Evolutionary conservation across 2,113 vertebrate species (phyloP).

Genomic region (Neoarius graeffei): DNA sequence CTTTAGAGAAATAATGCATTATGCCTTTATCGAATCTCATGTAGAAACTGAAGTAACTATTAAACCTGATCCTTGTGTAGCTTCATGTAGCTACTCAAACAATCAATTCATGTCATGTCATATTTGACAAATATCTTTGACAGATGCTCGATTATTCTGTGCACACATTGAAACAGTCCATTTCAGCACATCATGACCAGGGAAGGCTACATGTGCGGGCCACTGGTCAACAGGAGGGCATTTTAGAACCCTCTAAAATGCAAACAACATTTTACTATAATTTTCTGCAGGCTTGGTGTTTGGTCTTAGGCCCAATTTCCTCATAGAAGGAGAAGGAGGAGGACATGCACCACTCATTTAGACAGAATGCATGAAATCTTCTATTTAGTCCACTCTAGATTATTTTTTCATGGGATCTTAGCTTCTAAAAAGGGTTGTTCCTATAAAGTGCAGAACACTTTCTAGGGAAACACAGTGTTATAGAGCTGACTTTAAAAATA

Average conservation of each 20-base stretch:
- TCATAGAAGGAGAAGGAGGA: background rate
- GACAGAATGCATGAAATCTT: background rate
- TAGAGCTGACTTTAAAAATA: background rate
- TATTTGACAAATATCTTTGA: slow-evolving; percentile 19
- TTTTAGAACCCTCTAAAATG: background rate
- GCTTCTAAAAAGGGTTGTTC: background rate
- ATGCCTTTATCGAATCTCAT: background rate
- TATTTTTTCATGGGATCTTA: background rate
- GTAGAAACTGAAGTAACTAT: background rate
- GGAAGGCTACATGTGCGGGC: background rate
- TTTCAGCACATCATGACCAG: background rate
- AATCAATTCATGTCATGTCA: slow-evolving; percentile 33
- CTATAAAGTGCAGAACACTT: too few relatives aligned
- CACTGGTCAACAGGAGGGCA: background rate
- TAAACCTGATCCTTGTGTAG: slow-evolving; percentile 12
- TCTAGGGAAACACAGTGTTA: background rate
- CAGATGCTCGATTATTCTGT: slow-evolving; percentile 3
- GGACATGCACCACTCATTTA: background rate
- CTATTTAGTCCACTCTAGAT: too few relatives aligned
- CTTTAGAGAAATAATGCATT: background rate
- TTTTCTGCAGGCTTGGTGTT: background rate
- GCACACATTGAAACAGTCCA: slow-evolving; percentile 15
- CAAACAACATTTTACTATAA: background rate
- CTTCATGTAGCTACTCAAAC: background rate
- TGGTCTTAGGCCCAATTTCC: background rate